These are phyloP conservation scores for Thalassaphorura encarpata DNA, from an alignment of 1,140 invertebrate genomes.

Conservation along the genomic window DNA sequence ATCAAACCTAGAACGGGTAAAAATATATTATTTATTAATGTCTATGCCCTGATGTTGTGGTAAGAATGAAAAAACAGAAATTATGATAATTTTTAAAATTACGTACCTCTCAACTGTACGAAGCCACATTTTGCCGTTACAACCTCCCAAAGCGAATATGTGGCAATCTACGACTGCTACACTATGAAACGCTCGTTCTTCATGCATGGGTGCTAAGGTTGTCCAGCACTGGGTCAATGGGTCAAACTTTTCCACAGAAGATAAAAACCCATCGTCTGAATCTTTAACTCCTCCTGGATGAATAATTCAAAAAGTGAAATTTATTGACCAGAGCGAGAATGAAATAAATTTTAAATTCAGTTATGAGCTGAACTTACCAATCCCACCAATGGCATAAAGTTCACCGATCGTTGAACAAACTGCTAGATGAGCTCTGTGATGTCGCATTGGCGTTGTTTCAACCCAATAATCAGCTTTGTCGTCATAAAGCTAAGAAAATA, in stretches of 20 bases:
- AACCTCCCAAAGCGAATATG: slow-evolving; percentile 36
- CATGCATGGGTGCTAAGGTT: slow-evolving; percentile 33
- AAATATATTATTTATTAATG: neutral
- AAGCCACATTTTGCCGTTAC: slow-evolving; percentile 35
- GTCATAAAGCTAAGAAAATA: slow-evolving; percentile 31
- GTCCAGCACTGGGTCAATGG: slow-evolving; percentile 32
- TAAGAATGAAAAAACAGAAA: neutral
- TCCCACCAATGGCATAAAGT: slow-evolving; percentile 34
- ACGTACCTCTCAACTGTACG: slow-evolving; percentile 35
- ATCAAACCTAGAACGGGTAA: slow-evolving; percentile 32
- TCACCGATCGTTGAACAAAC: slow-evolving; percentile 33
- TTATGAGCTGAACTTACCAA: slow-evolving; percentile 26
- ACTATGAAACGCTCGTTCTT: slow-evolving; percentile 34
- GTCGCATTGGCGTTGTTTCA: slow-evolving; percentile 32
- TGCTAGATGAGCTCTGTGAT: slow-evolving; percentile 32
- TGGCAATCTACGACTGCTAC: slow-evolving; percentile 34
- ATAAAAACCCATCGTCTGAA: slow-evolving; percentile 28
- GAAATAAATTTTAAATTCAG: neutral
- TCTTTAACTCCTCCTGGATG: slow-evolving; percentile 24
- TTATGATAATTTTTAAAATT: slow-evolving; percentile 3
- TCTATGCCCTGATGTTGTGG: neutral
- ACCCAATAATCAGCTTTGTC: slow-evolving; percentile 32
- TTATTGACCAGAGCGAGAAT: neutral
- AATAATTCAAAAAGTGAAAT: neutral
- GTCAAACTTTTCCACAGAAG: slow-evolving; percentile 33